These are phyloP conservation scores for Etheostoma perlongum DNA, from an alignment of 2,797 vertebrate genomes.

Conservation along the genomic window DNA sequence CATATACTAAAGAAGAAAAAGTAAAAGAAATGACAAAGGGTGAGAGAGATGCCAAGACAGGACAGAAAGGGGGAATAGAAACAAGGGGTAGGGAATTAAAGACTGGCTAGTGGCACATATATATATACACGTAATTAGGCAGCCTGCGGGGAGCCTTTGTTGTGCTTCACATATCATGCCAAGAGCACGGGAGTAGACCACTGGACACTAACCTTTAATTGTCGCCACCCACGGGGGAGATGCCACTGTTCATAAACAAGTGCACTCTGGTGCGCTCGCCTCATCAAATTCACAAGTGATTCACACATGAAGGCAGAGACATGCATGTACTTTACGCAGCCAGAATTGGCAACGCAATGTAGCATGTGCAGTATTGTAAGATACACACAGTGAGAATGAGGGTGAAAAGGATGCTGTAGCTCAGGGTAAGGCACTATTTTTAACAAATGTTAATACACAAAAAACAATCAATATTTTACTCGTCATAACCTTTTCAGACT, in stretches of 20 bases:
- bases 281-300: not conserved
- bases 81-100: conserved; percentile 31
- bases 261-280: not conserved
- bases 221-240: conserved; percentile 59
- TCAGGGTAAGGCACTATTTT: not conserved
- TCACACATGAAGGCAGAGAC: conserved; percentile 14
- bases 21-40: not conserved
- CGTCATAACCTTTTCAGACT: conserved; percentile 16
- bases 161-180: conserved; percentile 58
- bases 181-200: conserved; percentile 47
- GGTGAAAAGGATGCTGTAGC: not conserved
- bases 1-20: conserved; percentile 1
- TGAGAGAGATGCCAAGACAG: conserved; percentile 10
- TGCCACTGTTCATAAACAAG: conserved; percentile 53
- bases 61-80: not conserved
- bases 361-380: not conserved
- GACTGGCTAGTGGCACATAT: conserved; percentile 39
- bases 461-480: conserved; percentile 47
- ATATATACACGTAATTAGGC: conserved; percentile 66
- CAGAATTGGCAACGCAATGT: not conserved
- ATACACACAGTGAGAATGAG: conserved; percentile 21
- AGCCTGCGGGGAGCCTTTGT: conserved; percentile 58
- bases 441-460: conserved; percentile 18
- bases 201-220: conserved; percentile 70
- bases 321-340: not conserved